phyloP scores from a whole-genome alignment of 1,140 invertebrate species.

The Coenobita brevimanus region DNA sequence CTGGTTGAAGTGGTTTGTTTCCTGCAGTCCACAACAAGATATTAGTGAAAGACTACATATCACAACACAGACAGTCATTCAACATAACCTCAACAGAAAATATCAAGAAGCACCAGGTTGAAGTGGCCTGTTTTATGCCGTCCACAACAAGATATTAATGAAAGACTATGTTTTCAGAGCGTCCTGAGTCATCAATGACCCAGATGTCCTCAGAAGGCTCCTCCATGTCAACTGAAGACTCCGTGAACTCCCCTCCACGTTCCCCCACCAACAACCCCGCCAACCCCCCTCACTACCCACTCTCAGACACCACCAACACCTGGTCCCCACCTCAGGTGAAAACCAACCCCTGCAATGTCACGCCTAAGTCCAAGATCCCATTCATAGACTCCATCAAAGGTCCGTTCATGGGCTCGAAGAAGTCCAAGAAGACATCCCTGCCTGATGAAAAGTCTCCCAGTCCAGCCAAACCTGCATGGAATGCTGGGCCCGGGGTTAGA shows the following conservation, averaged over 20 bases:
- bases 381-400: constrained; percentile 38
- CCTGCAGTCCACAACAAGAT: no score
- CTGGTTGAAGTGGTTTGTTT: no score
- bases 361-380: constrained; percentile 50
- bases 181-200: constrained; percentile 70
- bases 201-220: constrained; percentile 69
- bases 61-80: no score
- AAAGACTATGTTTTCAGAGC: constrained; percentile 59
- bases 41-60: no score
- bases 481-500: constrained; percentile 53
- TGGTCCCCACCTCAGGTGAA: constrained; percentile 54
- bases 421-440: constrained; percentile 51
- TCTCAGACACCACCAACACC: constrained; percentile 44
- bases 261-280: constrained; percentile 50
- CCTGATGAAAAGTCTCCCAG: constrained; percentile 43
- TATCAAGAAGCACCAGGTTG: no score
- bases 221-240: constrained; percentile 65
- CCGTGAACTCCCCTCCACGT: constrained; percentile 50
- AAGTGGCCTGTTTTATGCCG: no score
- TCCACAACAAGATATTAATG: no score
- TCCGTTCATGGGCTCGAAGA: constrained; percentile 51
- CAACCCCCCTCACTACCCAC: constrained; percentile 30
- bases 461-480: constrained; percentile 55
- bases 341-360: constrained; percentile 21
- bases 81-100: no score